A percentile compares a stretch with the other conserved stretches of the same genome.
phyloP scores from a whole-genome alignment of 2,888 invertebrate species.

The Agrenia bidenticulata region DNA sequence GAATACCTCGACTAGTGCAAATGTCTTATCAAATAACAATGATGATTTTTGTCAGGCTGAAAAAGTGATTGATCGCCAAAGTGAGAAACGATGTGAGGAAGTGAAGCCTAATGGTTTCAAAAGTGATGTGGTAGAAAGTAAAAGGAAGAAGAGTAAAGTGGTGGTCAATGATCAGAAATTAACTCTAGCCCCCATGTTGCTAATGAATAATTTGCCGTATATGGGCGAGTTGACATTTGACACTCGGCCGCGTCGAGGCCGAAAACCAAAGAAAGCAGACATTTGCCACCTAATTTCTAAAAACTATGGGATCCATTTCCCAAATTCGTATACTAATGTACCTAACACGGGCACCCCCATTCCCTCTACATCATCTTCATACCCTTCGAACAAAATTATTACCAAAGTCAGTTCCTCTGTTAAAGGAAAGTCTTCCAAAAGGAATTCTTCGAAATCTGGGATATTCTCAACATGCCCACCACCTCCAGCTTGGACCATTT shows the following conservation, averaged over 20 bases:
- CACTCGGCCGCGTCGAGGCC: slow-evolving; percentile 76
- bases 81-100: background rate
- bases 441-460: background rate
- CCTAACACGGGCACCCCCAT: slow-evolving; percentile 36
- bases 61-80: background rate
- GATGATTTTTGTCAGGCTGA: no score
- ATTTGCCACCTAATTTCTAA: slow-evolving; percentile 89
- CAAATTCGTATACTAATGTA: slow-evolving; percentile 45
- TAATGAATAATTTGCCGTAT: slow-evolving; percentile 68
- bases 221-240: slow-evolving; percentile 91
- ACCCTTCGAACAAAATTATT: no score
- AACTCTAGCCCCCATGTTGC: slow-evolving; percentile 40
- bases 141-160: no score
- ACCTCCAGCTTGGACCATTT: slow-evolving; percentile 57
- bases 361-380: slow-evolving; percentile 31
- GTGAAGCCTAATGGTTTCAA: background rate
- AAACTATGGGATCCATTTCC: slow-evolving; percentile 70
- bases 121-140: background rate
- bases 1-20: no score
- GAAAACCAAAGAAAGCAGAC: slow-evolving; percentile 89
- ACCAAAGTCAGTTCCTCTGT: background rate
- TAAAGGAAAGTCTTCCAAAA: background rate
- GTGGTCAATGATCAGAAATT: background rate
- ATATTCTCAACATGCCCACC: slow-evolving; percentile 2
- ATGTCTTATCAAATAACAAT: no score